Base-by-base conservation (phyloP, 2,888 invertebrate genomes). In the Belgica antarctica region DNA sequence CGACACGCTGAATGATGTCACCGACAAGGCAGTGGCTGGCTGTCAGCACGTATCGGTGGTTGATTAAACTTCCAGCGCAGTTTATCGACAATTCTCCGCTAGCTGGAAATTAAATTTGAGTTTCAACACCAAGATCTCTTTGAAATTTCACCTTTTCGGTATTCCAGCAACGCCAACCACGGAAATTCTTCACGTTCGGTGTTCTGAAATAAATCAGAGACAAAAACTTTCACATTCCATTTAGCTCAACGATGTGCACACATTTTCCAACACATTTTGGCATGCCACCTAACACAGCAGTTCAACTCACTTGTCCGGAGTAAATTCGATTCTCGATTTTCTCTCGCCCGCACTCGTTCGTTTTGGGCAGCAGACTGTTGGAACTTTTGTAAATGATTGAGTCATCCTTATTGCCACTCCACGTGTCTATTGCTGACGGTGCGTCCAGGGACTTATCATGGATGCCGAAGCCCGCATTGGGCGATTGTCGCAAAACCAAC, bases 241-340 rank as follows among this genome's bases (percentile, higher is more conserved):
- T n/a, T n/a, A 41, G 10, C n/a, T 41, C 24, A 7, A 2, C 12
- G 52, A 4, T 22, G 19, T 22, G 8, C 7, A 15, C 24, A 8
- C 19, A 7, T 52, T 52, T 52, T 5, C 8, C 5, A 52, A 8
- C 5, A 5, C 27, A 27, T n/a, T 59, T 59, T 59, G 27, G 25
- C 59, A 59, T n/a, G n/a, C 17, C 47, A 46, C 10, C 15, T n/a
- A 52, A 22, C 25, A 59, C n/a, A 27, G 27, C 22, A 59, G 27
- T 2, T 22, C 5, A 59, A 57, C 68, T 57, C 57, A 68, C 70
- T 36, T 61, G 61, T 25, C 70, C 70, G 7, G 59, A 61, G 25
- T 70, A 70, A 41, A 70, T 70, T 70, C 70, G 59, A 61, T 70
- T 70, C 10, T 61, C 70, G 27, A 70, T 70, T 24, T 15, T 22